Evolutionary conservation across 1,140 invertebrate species (phyloP), one percentile per base, ranked within the genome.

Genomic region (Trachelipus rathkii): DNA sequence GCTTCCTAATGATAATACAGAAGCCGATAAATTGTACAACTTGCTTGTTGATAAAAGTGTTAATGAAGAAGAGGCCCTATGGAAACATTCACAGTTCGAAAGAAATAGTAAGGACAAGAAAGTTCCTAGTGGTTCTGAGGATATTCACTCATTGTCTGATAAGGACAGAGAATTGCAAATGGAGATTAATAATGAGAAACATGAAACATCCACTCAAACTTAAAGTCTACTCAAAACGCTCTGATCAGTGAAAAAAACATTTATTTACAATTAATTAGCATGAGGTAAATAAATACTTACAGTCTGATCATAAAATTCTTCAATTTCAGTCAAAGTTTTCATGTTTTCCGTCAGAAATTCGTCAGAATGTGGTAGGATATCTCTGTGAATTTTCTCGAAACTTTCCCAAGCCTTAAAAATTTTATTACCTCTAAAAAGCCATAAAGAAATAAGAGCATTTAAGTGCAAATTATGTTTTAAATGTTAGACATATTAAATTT

Each of bases 361-460:
- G 71, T 44, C 44, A 6, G n/a, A 19, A 21, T 76, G 3, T 0
- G 71, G n/a, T 72, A 46, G 5, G 50, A 88, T 81, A 23, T 83
- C 81, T n/a, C 44, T 7, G 50, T 44, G 13, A 46, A 44, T 53
- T 33, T 53, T 15, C 71, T 53, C 24, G 71, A 72, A 44, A 9
- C 71, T 8, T 1, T 6, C 33, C 1, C 33, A n/a, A n/a, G n/a
- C n/a, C n/a, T n/a, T n/a, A n/a, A n/a, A n/a, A n/a, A n/a, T n/a
- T n/a, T n/a, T n/a, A n/a, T n/a, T n/a, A n/a, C 71, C n/a, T 23
- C 23, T 46, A 44, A 19, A 72, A 44, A 72, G 5, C 21, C 71
- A 72, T 33, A 72, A 44, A n/a, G 71, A 53, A 5, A 15, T 33
- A 7, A 21, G 13, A 53, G 44, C 71, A 21, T 72, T 24, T 33